Evolutionary conservation across 2,113 vertebrate genomes (phyloP).

Genomic region (Thryonomys swinderianus): DNA sequence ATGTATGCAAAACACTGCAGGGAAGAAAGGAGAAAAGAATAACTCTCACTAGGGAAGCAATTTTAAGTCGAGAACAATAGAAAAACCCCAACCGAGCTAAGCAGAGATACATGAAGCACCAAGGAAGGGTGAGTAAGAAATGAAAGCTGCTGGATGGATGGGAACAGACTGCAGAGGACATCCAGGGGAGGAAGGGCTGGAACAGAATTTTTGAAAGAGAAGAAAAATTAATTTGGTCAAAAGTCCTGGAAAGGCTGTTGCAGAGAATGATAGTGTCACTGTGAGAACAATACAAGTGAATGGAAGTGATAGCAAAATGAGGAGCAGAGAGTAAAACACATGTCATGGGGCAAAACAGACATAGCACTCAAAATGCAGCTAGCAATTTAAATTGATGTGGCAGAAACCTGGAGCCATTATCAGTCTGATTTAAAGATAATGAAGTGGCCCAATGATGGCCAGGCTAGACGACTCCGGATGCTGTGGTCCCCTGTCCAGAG

Average conservation of each 20-base stretch:
- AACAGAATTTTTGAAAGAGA: not conserved
- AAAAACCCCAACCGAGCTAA: not conserved
- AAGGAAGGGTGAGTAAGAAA: not conserved
- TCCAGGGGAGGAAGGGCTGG: not conserved
- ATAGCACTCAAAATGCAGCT: not conserved
- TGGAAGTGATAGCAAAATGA: not conserved
- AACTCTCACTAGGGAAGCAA: conserved; percentile 1
- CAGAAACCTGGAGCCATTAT: not conserved
- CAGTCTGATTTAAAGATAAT: conserved; percentile 30
- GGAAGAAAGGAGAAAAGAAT: not conserved
- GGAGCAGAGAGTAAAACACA: conserved; percentile 23
- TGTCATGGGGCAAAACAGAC: not conserved
- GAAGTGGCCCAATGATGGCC: conserved; percentile 51
- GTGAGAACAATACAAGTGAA: conserved; percentile 44
- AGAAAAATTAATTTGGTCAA: not conserved
- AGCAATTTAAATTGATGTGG: conserved; percentile 10
- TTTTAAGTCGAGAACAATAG: conserved; percentile 36
- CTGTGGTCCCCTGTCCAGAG: conserved; percentile 13
- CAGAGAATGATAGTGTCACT: conserved; percentile 27
- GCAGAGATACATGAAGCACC: not conserved
- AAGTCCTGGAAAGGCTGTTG: conserved; percentile 20
- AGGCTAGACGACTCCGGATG: conserved; percentile 15
- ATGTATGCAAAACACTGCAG: conserved; percentile 26
- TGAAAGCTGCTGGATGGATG: not conserved
- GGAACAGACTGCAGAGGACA: not conserved